Evolutionary conservation across 2,797 vertebrate genomes (phyloP).

Genomic region (Odontamblyopus rebecca): DNA sequence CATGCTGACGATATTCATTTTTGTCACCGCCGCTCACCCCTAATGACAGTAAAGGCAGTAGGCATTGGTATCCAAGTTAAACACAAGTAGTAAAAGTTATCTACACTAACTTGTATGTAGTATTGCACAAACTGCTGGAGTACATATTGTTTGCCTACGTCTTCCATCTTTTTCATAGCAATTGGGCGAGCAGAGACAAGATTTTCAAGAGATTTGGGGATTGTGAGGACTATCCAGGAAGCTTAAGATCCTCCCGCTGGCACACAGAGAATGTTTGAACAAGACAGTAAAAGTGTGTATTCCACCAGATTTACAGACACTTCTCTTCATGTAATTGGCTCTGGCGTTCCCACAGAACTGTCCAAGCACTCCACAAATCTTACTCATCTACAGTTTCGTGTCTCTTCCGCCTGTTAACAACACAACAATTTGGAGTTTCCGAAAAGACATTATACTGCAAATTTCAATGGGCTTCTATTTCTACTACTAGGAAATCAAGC

Average conservation of each 20-base stretch:
- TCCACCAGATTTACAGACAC: constrained; percentile 7
- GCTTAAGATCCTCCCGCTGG: constrained; percentile 2
- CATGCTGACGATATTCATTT: no score
- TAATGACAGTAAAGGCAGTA: not conserved
- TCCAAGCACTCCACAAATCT: constrained; percentile 10
- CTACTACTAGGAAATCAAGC: not conserved
- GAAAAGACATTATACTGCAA: not conserved
- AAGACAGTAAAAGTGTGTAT: constrained; percentile 8
- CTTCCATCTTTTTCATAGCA: not conserved
- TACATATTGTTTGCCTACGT: not conserved
- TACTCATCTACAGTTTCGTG: constrained; percentile 1
- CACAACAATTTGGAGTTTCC: not conserved
- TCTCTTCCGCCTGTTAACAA: constrained; percentile 4
- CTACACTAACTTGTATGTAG: not conserved
- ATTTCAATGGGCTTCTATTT: not conserved
- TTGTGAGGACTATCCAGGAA: constrained; percentile 3
- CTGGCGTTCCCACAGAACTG: constrained; percentile 1
- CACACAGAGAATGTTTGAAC: not conserved
- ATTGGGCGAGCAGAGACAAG: not conserved
- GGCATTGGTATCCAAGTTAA: not conserved
- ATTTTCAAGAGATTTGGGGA: not conserved
- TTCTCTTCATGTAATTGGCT: constrained; percentile 12
- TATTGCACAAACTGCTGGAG: not conserved
- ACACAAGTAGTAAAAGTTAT: not conserved
- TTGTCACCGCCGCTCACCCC: not conserved